These are phyloP conservation scores for Mastacembelus armatus DNA, from an alignment of 2,797 vertebrate genomes.

Conservation along the genomic window DNA sequence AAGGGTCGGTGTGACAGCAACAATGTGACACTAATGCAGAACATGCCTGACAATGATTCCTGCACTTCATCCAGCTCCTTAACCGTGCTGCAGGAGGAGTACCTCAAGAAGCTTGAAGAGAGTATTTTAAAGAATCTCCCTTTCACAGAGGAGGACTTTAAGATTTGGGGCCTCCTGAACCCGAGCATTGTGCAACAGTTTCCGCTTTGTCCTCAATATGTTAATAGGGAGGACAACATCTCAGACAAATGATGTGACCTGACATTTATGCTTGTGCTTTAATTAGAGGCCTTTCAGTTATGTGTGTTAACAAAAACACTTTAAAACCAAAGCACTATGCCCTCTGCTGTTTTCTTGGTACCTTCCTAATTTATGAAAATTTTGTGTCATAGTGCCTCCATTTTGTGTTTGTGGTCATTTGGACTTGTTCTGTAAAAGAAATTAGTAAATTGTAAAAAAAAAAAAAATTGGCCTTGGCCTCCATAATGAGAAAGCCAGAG, in stretches of 20 bases:
- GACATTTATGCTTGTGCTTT: not conserved
- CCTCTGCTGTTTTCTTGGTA: not conserved
- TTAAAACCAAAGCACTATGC: not conserved
- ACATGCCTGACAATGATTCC: conserved; percentile 1
- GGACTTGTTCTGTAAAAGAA: not conserved
- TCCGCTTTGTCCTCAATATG: conserved; percentile 42
- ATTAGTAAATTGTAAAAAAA: no score
- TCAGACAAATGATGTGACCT: conserved; percentile 11
- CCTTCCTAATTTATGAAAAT: not conserved
- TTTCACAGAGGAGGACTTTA: conserved; percentile 75
- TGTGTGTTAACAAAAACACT: conserved; percentile 17
- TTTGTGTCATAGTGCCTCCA: not conserved
- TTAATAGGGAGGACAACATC: not conserved
- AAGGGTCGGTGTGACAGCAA: not conserved
- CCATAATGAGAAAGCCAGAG: not conserved
- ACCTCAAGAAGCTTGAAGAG: conserved; percentile 61
- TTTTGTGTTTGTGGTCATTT: not conserved
- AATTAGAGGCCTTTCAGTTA: conserved; percentile 7
- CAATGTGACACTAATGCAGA: conserved; percentile 1
- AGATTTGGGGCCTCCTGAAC: conserved; percentile 22
- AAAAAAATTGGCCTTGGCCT: no score
- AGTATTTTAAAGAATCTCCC: conserved; percentile 64
- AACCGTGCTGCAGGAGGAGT: conserved; percentile 4
- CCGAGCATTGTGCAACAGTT: conserved; percentile 25
- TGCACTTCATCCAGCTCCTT: not conserved